phyloP scores from a whole-genome alignment of 2,113 vertebrate species.

The Myrmophylax atrothorax region DNA sequence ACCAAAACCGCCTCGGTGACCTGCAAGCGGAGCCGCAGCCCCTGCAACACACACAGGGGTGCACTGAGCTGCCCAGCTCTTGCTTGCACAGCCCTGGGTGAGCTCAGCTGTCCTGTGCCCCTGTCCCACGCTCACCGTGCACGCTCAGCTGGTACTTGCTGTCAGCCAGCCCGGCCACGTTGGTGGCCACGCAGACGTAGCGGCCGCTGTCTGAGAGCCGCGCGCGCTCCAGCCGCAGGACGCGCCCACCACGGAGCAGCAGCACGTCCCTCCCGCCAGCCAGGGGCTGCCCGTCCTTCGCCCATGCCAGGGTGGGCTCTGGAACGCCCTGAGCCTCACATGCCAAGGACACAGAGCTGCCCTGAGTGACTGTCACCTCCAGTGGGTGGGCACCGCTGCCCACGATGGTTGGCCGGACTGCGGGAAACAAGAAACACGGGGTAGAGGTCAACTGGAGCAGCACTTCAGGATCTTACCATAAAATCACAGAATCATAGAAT shows the following conservation, averaged over 20 bases:
- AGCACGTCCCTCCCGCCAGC: slow-evolving; percentile 54
- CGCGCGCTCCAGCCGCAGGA: slow-evolving; percentile 80
- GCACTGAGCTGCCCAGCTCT: background rate
- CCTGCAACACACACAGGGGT: background rate
- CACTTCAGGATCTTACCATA: background rate
- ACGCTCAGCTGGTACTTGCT: slow-evolving; percentile 87
- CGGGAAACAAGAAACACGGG: background rate
- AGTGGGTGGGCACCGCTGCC: slow-evolving; percentile 46
- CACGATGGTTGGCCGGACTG: slow-evolving; percentile 87
- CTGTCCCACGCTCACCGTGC: slow-evolving; percentile 76
- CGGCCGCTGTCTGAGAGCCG: slow-evolving; percentile 87
- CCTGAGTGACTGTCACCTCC: slow-evolving; percentile 78
- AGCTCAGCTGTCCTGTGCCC: background rate
- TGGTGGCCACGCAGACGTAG: slow-evolving; percentile 90
- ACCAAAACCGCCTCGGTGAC: background rate
- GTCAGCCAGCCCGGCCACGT: slow-evolving; percentile 89
- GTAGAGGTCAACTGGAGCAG: background rate
- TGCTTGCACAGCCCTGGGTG: no score
- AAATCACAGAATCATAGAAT: no score
- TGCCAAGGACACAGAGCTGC: slow-evolving; percentile 81
- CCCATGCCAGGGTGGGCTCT: slow-evolving; percentile 84
- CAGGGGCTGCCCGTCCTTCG: slow-evolving; percentile 87
- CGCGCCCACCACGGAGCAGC: slow-evolving; percentile 76
- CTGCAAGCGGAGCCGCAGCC: background rate
- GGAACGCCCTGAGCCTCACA: slow-evolving; percentile 86